Conservation (phyloP, 2,888 invertebrate genomes). For the Oxystoma pomonae region DNA sequence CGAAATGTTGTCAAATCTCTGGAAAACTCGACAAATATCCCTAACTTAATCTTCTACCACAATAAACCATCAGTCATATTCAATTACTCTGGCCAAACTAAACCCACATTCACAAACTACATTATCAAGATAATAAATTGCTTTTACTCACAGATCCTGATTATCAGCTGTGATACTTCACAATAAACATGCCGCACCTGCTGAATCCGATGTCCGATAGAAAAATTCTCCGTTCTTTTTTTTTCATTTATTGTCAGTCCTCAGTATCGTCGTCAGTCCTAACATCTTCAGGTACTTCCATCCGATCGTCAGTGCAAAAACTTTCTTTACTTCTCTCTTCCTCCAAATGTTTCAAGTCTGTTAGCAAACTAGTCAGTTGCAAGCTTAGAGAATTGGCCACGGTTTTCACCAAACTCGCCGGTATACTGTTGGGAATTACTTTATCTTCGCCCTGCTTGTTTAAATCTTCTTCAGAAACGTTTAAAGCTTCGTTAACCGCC, state of each 20-base stretch:
- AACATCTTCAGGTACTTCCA: not conserved
- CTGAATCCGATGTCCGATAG: no score
- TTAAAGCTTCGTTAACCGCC: slow-evolving; percentile 55
- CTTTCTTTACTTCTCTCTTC: slow-evolving; percentile 64
- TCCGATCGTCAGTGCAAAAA: not conserved
- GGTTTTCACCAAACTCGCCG: slow-evolving; percentile 58
- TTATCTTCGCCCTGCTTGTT: slow-evolving; percentile 50
- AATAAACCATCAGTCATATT: no score
- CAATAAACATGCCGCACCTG: no score
- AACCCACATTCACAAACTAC: no score
- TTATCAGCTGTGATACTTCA: no score
- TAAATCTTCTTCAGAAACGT: slow-evolving; percentile 55
- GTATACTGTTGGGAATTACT: slow-evolving; percentile 53
- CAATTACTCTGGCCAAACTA: no score
- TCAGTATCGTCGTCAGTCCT: not conserved
- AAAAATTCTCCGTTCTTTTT: no score
- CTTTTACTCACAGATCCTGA: no score
- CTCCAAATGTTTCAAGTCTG: slow-evolving; percentile 69
- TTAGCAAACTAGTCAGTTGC: slow-evolving; percentile 67
- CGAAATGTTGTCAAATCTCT: no score
- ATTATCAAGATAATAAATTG: no score
- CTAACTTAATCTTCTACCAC: no score
- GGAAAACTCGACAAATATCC: no score
- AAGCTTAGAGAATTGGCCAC: slow-evolving; percentile 61
- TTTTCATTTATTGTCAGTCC: not conserved